phyloP scores from a whole-genome alignment of 2,888 invertebrate genomes.

The Standfussiana lucernea region DNA sequence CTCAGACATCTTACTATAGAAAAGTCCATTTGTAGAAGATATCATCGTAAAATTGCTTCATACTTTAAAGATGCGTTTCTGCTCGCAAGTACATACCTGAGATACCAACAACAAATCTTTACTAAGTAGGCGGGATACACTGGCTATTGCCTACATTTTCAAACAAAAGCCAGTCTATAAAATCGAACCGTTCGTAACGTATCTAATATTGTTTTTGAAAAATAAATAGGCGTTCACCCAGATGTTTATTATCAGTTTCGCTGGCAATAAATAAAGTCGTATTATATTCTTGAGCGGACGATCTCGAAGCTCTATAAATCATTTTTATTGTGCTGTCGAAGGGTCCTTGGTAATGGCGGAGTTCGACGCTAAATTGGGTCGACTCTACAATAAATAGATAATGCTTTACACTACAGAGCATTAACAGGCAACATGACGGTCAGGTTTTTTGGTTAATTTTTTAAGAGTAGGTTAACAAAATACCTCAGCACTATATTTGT shows the following conservation, averaged over 20 bases:
- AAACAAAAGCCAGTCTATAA: constrained; percentile 22
- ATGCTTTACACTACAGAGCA: constrained; percentile 71
- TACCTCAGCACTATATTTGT: background rate
- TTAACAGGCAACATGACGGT: constrained; percentile 65
- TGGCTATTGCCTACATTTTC: background rate
- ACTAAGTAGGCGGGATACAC: background rate
- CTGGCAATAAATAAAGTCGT: constrained; percentile 86
- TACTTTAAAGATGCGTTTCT: background rate
- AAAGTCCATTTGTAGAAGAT: background rate
- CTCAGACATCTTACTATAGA: background rate
- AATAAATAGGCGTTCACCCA: constrained; percentile 76
- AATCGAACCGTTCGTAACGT: constrained; percentile 29
- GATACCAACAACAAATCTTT: background rate
- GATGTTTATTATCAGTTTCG: constrained; percentile 86
- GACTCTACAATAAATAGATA: constrained; percentile 81
- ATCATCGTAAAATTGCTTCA: background rate
- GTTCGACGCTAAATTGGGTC: constrained; percentile 85
- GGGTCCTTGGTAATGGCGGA: constrained; percentile 82
- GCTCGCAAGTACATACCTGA: background rate
- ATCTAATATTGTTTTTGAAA: constrained; percentile 58
- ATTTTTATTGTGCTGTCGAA: constrained; percentile 89
- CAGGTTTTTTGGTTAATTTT: constrained; percentile 31
- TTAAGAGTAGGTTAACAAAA: background rate
- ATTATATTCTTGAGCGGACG: constrained; percentile 87
- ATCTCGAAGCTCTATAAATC: constrained; percentile 87